A percentile compares a stretch with the other conserved stretches of the same genome.
Evolutionary conservation across 2,797 vertebrate genomes (phyloP).

Genomic region (Microchirus variegatus): DNA sequence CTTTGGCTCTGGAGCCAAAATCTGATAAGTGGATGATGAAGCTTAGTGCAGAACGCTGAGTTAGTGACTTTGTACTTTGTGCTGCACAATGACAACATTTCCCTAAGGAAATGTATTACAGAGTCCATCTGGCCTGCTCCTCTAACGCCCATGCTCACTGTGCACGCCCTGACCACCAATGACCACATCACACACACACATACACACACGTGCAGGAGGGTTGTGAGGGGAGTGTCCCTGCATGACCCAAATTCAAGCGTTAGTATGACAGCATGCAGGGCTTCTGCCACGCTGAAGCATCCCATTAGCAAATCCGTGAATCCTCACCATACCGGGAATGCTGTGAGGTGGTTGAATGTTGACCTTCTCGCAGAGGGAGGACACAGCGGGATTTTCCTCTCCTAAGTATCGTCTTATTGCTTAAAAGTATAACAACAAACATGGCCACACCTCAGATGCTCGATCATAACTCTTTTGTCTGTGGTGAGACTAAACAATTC

Average conservation of each 20-base stretch:
- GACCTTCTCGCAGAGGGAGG: slow-evolving; percentile 20
- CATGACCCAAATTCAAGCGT: slow-evolving; percentile 53
- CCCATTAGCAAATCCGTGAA: slow-evolving; percentile 54
- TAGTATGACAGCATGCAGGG: slow-evolving; percentile 36
- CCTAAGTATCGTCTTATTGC: neutral
- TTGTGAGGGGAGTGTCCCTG: slow-evolving; percentile 12
- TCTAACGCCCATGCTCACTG: slow-evolving; percentile 7
- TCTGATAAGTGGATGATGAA: slow-evolving; percentile 66
- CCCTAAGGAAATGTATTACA: slow-evolving; percentile 58
- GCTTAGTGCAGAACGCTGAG: slow-evolving; percentile 51
- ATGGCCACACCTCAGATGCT: too few species aligned
- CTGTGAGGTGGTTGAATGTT: slow-evolving; percentile 35
- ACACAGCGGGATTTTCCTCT: slow-evolving; percentile 35
- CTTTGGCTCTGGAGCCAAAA: slow-evolving; percentile 27
- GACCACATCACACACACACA: slow-evolving; percentile 21
- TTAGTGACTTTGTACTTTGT: slow-evolving; percentile 33
- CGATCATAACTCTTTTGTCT: too few species aligned
- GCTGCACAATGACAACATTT: slow-evolving; percentile 39
- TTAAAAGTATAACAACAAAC: neutral
- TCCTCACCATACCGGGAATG: slow-evolving; percentile 31
- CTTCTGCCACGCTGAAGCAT: slow-evolving; percentile 24
- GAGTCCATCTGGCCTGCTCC: slow-evolving; percentile 66
- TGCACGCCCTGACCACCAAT: slow-evolving; percentile 15
- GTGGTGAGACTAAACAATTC: too few species aligned
- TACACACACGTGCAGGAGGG: slow-evolving; percentile 9